Evolutionary conservation across 2,888 invertebrate genomes (phyloP), one percentile per base, ranked within the genome.

Genomic region (Sturmia bella): DNA sequence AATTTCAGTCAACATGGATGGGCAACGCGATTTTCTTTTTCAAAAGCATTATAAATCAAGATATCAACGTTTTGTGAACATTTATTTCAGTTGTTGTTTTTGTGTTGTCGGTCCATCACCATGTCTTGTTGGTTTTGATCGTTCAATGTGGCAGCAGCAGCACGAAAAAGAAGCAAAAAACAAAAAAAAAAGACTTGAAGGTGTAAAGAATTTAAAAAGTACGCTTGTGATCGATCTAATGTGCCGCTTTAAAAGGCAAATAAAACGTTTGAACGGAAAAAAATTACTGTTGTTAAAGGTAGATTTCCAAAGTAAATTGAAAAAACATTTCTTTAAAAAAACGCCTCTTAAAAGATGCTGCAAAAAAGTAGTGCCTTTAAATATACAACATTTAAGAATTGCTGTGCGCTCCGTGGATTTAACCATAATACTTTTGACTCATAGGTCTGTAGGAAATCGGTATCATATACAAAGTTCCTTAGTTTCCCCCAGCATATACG

Each of bases 1-100:
- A n/a, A n/a, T 32, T 32, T 9, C 15, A 43, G 56, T 56, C 43
- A 13, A 32, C 56, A 43, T 17, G 24, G 41, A 39, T 17, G 24
- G 41, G 39, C 52, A 66, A 81, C 77, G 57, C 69, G 74, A 57
- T 74, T 82, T 64, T 69, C 50, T 15, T 50, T 37, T 54, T 32
- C 11, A 68, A 70, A 37, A 21, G 27, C 74, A 75, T 75, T 74
- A 70, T 78, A 82, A 82, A 82, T 82, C 74, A 74, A 70, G 78
- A 74, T 69, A 74, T 73, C 68, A 75, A 59, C 56, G 64, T 39
- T 74, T 73, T 27, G n/a, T 63, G 50, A 61, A 24, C 39, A 21
- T 64, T 43, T 41, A 2, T 15, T 50, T 1, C n/a, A 24, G 11
- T 66, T 32, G 57, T 48, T 66, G 15, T 41, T 61, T 43, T 19